Evolutionary conservation across 2,113 vertebrate species (phyloP).

Genomic region (Corythoichthys haematopterus): DNA sequence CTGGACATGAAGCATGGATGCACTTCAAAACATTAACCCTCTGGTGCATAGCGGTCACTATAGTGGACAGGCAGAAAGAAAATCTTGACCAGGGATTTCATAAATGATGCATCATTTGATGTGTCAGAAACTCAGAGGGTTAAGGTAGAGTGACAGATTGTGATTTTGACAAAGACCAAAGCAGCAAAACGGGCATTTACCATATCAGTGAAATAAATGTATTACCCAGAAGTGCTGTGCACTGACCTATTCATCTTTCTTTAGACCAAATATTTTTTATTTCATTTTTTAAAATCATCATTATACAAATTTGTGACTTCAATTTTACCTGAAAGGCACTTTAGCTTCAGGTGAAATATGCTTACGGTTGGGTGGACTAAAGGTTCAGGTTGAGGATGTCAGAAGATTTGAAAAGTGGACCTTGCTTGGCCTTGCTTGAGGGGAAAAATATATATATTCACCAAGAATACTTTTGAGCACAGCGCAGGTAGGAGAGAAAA

Average conservation of each 20-base stretch:
- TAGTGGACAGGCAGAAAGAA: too few relatives aligned
- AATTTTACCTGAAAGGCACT: constrained; percentile 10
- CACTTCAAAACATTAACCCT: constrained; percentile 25
- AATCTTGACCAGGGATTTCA: too few relatives aligned
- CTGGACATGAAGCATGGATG: constrained; percentile 41
- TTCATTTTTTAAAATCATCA: constrained; percentile 3
- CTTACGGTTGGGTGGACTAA: constrained; percentile 2
- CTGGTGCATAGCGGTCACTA: too few relatives aligned
- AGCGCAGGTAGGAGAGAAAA: constrained; percentile 16
- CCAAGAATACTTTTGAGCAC: constrained; percentile 17
- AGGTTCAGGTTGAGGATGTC: constrained; percentile 3
- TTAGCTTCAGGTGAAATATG: constrained; percentile 7
- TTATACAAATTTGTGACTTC: constrained; percentile 24
- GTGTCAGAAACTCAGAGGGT: too few relatives aligned
- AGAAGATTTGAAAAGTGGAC: constrained; percentile 12
- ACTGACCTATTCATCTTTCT: constrained; percentile 11
- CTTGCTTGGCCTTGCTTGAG: neutral
- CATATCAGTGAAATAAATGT: too few relatives aligned
- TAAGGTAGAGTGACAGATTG: neutral
- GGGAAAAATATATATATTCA: constrained; percentile 13
- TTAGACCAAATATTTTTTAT: too few relatives aligned
- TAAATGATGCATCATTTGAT: too few relatives aligned
- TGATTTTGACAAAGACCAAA: constrained; percentile 1
- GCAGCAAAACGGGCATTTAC: constrained; percentile 14
- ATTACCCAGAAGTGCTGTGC: too few relatives aligned